These are phyloP conservation scores for Nasonia vitripennis DNA, from an alignment of 1,140 invertebrate species.

Conservation along the genomic window DNA sequence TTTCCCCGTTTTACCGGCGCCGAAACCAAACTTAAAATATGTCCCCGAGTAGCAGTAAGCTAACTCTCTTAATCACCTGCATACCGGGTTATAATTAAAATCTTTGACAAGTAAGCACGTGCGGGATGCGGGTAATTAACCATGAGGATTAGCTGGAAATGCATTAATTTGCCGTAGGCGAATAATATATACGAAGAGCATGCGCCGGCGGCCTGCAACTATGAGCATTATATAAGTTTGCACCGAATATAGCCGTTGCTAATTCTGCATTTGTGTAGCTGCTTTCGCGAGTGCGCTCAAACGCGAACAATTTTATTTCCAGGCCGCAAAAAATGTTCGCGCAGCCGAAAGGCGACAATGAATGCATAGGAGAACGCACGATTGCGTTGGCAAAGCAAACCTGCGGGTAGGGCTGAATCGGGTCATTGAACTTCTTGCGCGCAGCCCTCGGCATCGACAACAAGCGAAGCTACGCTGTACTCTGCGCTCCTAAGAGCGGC, in stretches of 20 bases:
- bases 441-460: background rate
- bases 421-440: background rate
- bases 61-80: conserved; percentile 14
- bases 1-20: background rate
- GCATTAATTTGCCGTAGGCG: background rate
- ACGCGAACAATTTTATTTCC: no score
- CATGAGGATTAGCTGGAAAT: conserved; percentile 6
- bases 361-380: no score
- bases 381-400: no score
- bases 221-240: background rate
- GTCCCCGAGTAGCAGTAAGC: conserved; percentile 20
- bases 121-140: conserved; percentile 22
- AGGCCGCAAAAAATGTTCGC: no score
- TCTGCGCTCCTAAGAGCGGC: background rate
- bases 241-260: no score
- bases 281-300: no score
- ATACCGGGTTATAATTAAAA: conserved; percentile 17
- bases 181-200: background rate
- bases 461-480: background rate
- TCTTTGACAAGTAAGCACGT: conserved; percentile 11
- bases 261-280: no score
- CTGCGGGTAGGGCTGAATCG: background rate
- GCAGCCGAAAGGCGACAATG: no score
- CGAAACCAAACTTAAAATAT: conserved; percentile 16
- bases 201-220: background rate